A percentile compares a stretch with the other conserved stretches of the same genome.
Evolutionary conservation across 2,113 vertebrate species (phyloP).

Genomic region (Erpornis zantholeuca): DNA sequence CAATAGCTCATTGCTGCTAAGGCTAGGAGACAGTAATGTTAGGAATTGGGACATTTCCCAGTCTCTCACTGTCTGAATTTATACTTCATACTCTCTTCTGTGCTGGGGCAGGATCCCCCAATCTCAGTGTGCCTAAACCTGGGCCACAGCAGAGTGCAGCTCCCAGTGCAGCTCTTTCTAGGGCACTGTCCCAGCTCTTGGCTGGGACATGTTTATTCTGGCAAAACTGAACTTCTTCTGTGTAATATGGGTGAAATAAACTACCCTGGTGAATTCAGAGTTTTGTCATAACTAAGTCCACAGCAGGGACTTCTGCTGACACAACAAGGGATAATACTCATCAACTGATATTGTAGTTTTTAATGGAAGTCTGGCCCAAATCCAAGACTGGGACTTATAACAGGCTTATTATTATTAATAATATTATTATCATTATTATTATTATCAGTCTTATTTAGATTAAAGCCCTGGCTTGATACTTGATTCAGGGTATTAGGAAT

Average conservation of each 20-base stretch:
- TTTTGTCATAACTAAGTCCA: slow-evolving; percentile 1
- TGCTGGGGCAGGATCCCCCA: not conserved
- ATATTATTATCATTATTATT: not conserved
- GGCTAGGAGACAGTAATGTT: slow-evolving; percentile 12
- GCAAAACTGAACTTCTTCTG: not conserved
- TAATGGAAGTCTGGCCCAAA: not conserved
- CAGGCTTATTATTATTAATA: not conserved
- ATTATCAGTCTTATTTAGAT: not conserved
- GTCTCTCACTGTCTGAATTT: slow-evolving; percentile 7
- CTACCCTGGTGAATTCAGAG: not conserved
- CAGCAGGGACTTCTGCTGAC: slow-evolving; percentile 1
- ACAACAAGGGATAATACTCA: not conserved
- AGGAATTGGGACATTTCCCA: slow-evolving; percentile 37
- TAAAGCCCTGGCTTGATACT: not conserved
- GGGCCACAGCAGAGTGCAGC: not conserved
- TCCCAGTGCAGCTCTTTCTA: not conserved
- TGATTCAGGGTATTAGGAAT: not conserved
- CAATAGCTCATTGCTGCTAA: slow-evolving; percentile 40
- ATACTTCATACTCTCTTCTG: not conserved
- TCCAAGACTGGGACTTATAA: not conserved
- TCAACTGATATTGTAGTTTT: not conserved
- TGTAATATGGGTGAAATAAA: not conserved
- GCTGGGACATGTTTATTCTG: not conserved
- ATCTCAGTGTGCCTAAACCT: not conserved
- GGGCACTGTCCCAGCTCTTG: not conserved